Evolutionary conservation across 2,797 vertebrate species (phyloP), one percentile per base, ranked within the genome.

Genomic region (Hemitrygon akajei): DNA sequence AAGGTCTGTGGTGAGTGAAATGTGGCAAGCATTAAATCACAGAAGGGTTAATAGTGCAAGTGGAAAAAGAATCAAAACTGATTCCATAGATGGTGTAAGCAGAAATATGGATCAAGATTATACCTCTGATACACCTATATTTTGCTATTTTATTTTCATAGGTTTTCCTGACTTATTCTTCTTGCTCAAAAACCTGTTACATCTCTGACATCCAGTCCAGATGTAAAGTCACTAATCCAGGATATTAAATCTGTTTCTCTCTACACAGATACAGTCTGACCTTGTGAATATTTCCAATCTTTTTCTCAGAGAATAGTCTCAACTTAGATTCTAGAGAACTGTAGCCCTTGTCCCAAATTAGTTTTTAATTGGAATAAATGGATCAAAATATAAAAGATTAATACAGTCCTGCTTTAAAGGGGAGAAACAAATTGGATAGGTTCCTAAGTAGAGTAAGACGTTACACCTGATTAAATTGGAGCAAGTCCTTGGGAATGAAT

Each of bases 401-500:
- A 89, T 89, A 10, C 58, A 34, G 63, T 63, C 86, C 58, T 66
- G 86, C 60, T 37, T 89, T 89, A 63, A 1, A 34, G 86, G 34
- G 18, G 60, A 89, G 25, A 34, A 66, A 34, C 27, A 34, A 22
- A 89, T 89, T 66, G 60, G n/a, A 34, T 66, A 34, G 7, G 30
- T 66, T n/a, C 30, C 60, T 18, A 89, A 66, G 34, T 89, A 34
- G 86, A 34, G 86, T 34, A 89, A 89, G 86, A 66, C 30, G n/a
- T 89, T 89, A 66, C 16, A 89, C 27, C 86, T 89, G 86, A 89
- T 89, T 89, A 66, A 89, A 89, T 66, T 89, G 86, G 56, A 89
- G n/a, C 86, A 89, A 58, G 56, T 60, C 82, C 82, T 86, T 60
- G n/a, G n/a, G 60, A 89, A 89, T 89, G 63, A 89, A 89, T 89